These are phyloP conservation scores for Aratinga solstitialis DNA, from an alignment of 2,797 vertebrate genomes.

Conservation along the genomic window DNA sequence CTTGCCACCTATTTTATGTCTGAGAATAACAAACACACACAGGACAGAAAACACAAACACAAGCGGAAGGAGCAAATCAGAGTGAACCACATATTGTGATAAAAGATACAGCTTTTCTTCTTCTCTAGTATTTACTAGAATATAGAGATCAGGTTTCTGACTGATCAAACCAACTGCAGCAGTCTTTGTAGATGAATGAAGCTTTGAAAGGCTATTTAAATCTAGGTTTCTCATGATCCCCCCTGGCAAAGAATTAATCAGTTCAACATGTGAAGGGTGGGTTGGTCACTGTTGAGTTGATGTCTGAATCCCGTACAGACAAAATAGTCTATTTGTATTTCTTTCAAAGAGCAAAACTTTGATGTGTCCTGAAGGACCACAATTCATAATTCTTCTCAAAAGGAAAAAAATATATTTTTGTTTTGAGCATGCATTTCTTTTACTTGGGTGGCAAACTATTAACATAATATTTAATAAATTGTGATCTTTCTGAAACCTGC, in stretches of 20 bases:
- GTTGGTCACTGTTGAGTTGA: not conserved
- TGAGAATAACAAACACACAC: not conserved
- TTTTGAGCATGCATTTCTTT: not conserved
- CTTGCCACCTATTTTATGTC: not conserved
- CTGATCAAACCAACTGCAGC: not conserved
- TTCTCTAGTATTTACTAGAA: not conserved
- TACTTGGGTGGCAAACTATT: not conserved
- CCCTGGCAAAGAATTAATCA: slow-evolving; percentile 55
- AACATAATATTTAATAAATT: not conserved
- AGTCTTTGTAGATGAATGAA: not conserved
- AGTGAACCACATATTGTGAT: not conserved
- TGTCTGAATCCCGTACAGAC: not conserved
- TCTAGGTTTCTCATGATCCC: not conserved
- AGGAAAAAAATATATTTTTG: not conserved
- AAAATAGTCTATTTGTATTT: slow-evolving; percentile 31
- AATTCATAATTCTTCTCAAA: slow-evolving; percentile 4
- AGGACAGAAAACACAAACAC: not conserved
- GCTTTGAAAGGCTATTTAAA: slow-evolving; percentile 8
- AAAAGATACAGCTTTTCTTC: not conserved
- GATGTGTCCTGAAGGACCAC: not conserved
- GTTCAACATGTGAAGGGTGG: slow-evolving; percentile 1
- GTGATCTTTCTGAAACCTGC: not conserved
- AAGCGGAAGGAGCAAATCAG: not conserved
- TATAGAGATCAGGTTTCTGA: slow-evolving; percentile 15
- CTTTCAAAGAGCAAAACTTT: slow-evolving; percentile 14